phyloP scores from a whole-genome alignment of 2,797 vertebrate species.

The Linurgus olivaceus region DNA sequence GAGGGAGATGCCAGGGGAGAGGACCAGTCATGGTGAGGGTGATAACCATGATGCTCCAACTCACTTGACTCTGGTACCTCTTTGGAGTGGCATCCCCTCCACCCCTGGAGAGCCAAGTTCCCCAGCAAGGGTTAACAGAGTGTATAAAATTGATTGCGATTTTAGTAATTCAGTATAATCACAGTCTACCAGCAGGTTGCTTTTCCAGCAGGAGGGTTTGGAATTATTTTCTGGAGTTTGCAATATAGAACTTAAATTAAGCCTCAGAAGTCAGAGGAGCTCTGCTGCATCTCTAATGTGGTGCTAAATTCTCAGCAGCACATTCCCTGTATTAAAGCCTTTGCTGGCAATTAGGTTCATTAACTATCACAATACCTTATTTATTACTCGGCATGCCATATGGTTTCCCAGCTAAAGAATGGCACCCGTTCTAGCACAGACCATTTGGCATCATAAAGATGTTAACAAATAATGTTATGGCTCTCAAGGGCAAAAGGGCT shows the following conservation, averaged over 20 bases:
- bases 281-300: slow-evolving; percentile 82
- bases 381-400: slow-evolving; percentile 84
- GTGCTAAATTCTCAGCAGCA: slow-evolving; percentile 87
- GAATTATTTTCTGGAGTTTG: slow-evolving; percentile 88
- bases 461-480: slow-evolving; percentile 86
- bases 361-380: slow-evolving; percentile 89
- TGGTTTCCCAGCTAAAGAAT: slow-evolving; percentile 85
- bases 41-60: background rate
- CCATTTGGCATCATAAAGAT: slow-evolving; percentile 87
- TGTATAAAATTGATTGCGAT: slow-evolving; percentile 85
- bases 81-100: background rate
- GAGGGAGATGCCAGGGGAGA: background rate
- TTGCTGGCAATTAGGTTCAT: slow-evolving; percentile 86
- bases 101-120: background rate
- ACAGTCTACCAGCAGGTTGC: slow-evolving; percentile 87
- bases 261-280: slow-evolving; percentile 86
- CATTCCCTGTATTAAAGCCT: slow-evolving; percentile 83
- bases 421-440: slow-evolving; percentile 80
- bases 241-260: slow-evolving; percentile 90
- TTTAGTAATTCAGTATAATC: slow-evolving; percentile 87
- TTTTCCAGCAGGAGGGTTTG: slow-evolving; percentile 86
- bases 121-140: slow-evolving; percentile 81
- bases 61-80: background rate
- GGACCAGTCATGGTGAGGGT: fast-evolving
- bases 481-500: slow-evolving; percentile 82